phyloP scores from a whole-genome alignment of 2,888 invertebrate species.

The Nephrotoma guestfalica region DNA sequence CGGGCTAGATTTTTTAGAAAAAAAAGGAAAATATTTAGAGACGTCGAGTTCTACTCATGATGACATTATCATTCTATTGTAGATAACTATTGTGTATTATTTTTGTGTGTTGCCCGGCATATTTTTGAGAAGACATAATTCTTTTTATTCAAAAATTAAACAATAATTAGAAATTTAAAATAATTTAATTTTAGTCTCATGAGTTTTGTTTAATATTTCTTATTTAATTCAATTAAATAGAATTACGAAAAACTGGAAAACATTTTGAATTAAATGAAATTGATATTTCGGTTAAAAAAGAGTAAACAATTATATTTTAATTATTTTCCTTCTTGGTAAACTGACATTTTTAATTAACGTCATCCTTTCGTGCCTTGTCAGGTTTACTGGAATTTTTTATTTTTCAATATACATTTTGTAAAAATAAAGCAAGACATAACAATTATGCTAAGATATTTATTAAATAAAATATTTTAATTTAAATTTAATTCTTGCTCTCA shows the following conservation, averaged over 20 bases:
- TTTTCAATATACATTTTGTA: background rate
- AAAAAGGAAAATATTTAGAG: no score
- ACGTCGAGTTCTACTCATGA: no score
- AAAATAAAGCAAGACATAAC: no score
- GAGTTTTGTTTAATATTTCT: background rate
- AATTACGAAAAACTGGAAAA: background rate
- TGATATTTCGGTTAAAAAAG: background rate
- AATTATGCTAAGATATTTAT: no score
- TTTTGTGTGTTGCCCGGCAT: no score
- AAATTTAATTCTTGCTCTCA: no score
- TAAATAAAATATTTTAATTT: no score
- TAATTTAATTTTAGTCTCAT: background rate
- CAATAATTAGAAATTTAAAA: background rate
- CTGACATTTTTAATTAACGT: background rate
- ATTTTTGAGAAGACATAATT: no score
- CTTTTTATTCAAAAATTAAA: no score
- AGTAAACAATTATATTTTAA: background rate
- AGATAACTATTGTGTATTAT: no score
- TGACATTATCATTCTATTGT: no score
- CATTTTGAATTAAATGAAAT: background rate
- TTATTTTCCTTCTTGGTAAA: background rate
- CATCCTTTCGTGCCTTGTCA: background rate
- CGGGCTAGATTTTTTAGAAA: no score
- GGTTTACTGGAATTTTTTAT: background rate
- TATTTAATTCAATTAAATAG: background rate